Conservation (phyloP, 2,113 vertebrate species). For the Passer domesticus region DNA sequence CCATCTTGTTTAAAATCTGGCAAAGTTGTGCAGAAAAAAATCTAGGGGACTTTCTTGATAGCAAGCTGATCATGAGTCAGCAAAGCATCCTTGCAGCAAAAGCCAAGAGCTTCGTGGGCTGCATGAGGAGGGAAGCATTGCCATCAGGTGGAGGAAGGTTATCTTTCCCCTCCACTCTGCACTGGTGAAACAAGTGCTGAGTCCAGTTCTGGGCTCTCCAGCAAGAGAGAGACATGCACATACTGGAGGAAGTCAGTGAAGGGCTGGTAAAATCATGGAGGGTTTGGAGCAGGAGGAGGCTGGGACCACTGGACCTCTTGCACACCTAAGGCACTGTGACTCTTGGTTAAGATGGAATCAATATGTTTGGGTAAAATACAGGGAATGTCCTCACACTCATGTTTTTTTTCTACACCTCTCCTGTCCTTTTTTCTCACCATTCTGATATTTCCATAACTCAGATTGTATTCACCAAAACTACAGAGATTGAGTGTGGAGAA, state of each 20-base stretch:
- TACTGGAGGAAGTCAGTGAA: background rate
- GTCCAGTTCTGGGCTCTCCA: background rate
- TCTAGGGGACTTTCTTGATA: background rate
- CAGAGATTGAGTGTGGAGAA: background rate
- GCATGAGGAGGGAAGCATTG: background rate
- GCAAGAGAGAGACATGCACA: background rate
- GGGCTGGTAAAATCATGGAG: background rate
- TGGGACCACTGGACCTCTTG: background rate
- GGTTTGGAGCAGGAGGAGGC: background rate
- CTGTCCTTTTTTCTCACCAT: background rate
- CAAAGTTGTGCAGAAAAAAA: background rate
- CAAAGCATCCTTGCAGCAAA: background rate
- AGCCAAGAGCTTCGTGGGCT: background rate
- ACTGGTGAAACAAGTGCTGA: background rate
- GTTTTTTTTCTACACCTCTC: background rate
- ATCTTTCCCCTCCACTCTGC: background rate
- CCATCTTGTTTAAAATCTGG: background rate
- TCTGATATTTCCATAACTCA: background rate
- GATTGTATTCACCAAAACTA: background rate
- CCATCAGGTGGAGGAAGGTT: background rate
- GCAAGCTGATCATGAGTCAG: background rate
- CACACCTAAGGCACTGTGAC: accelerated
- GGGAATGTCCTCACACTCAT: background rate
- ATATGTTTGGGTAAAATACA: background rate
- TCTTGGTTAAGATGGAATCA: background rate